Evolutionary conservation across 2,888 invertebrate species (phyloP), one percentile per base, ranked within the genome.

Genomic region (Leucoma salicis): DNA sequence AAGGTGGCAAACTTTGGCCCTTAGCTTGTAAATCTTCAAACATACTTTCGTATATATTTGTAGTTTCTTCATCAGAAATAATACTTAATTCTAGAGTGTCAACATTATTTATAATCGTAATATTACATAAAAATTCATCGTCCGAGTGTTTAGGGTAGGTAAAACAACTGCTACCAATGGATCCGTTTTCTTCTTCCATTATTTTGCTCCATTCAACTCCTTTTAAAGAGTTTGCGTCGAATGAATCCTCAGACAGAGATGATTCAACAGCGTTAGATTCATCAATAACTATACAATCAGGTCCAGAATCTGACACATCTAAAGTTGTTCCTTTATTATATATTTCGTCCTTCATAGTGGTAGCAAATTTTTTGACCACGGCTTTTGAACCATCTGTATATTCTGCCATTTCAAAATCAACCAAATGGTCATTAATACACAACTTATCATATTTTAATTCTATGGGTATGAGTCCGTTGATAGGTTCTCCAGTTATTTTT

Each of bases 371-470:
- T 6, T 66, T 64, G 2, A 79, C 63, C 3, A 69, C 49, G 21
- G 73, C 71, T 61, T 78, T 81, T 14, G 67, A 71, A 13, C 76
- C 85, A 36, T 82, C 85, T 3, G 66, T 74, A 56, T 82, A 80
- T 42, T 63, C 57, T 0, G 89, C 82, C 81, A 83, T 73, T 52
- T 83, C 82, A 28, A 82, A 82, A 13, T 90, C 84, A 1, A 90
- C 83, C 18, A 91, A 63, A 47, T 86, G 80, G 46, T 91, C 83
- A 48, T 89, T 90, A 6, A 92, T 77, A 63, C 78, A 81, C 1
- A 85, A 57, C 36, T 79, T 79, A 33, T 82, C 71, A 36, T 75
- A 80, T 52, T 79, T 84, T 11, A 90, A 53, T 21, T 82, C 80
- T 6, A 89, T 70, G 2, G 82, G 80, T 14, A 66, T 43, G 4